These are phyloP conservation scores for Drosophila putrida DNA, from an alignment of 2,888 invertebrate genomes.

Conservation along the genomic window DNA sequence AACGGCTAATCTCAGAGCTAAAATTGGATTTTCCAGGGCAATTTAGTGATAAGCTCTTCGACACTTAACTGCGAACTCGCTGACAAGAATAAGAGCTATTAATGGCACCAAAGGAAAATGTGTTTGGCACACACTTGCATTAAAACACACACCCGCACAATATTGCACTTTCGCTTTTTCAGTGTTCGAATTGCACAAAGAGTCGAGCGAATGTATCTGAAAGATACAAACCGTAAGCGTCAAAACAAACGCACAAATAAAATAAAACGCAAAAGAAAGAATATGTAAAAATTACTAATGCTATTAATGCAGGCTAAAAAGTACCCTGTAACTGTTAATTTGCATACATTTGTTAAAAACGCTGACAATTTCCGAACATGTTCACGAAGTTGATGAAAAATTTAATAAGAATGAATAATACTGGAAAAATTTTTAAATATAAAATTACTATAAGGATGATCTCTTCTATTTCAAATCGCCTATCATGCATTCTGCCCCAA, in stretches of 20 bases:
- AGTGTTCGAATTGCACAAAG: slow-evolving; percentile 16
- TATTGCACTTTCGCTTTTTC: slow-evolving; percentile 68
- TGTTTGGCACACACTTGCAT: slow-evolving; percentile 8
- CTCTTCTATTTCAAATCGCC: neutral
- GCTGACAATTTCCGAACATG: too few relatives aligned
- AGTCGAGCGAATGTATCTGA: slow-evolving; percentile 48
- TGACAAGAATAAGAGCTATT: slow-evolving; percentile 22
- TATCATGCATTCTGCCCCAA: neutral
- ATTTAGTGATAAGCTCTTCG: slow-evolving; percentile 28
- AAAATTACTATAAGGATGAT: neutral
- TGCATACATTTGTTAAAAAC: neutral
- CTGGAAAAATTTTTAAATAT: too few relatives aligned
- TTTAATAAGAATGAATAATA: too few relatives aligned
- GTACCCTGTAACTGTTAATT: slow-evolving; percentile 10
- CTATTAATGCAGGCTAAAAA: neutral
- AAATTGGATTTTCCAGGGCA: slow-evolving; percentile 16
- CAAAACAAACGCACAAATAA: slow-evolving; percentile 33
- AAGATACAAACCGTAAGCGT: slow-evolving; percentile 47
- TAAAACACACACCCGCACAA: neutral
- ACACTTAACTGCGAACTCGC: neutral
- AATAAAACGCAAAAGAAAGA: slow-evolving; percentile 63
- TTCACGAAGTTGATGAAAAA: too few relatives aligned
- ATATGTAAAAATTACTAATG: slow-evolving; percentile 9
- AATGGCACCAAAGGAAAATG: slow-evolving; percentile 7
- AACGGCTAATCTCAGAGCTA: slow-evolving; percentile 17